phyloP scores from a whole-genome alignment of 2,113 vertebrate genomes.

The Python bivittatus region DNA sequence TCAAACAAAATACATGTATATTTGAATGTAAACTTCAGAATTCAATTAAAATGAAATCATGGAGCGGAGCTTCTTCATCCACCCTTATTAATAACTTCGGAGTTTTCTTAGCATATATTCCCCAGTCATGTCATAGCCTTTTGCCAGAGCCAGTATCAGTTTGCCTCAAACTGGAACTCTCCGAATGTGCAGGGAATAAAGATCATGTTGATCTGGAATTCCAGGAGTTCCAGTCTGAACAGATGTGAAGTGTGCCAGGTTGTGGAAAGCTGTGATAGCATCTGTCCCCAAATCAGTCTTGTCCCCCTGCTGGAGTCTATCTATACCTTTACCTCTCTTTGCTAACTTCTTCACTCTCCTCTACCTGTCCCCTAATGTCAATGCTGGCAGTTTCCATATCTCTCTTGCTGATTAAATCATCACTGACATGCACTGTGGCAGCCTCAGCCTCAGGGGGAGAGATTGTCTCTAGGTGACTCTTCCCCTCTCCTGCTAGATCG shows the following conservation, averaged over 20 bases:
- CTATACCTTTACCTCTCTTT: slow-evolving; percentile 16
- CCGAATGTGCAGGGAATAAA: background rate
- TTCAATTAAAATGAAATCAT: background rate
- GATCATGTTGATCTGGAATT: background rate
- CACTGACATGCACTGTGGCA: slow-evolving; percentile 54
- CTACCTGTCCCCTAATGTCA: slow-evolving; percentile 72
- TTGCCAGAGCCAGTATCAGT: background rate
- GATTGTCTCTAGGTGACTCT: slow-evolving; percentile 49
- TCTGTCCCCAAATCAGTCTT: background rate
- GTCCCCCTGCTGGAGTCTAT: background rate
- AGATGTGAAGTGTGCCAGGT: background rate
- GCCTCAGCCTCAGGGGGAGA: slow-evolving; percentile 30
- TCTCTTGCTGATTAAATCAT: slow-evolving; percentile 64
- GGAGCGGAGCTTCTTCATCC: background rate
- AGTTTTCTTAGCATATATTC: background rate
- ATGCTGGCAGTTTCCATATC: slow-evolving; percentile 51
- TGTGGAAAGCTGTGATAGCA: background rate
- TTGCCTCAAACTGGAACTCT: background rate
- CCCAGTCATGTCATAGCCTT: background rate
- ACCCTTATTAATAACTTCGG: background rate
- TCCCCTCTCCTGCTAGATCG: slow-evolving; percentile 8
- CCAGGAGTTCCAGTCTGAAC: background rate
- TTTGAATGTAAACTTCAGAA: background rate
- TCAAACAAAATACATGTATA: background rate
- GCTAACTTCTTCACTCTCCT: slow-evolving; percentile 59